Percentiles rank a stretch among this genome's conserved stretches.
phyloP scores from a whole-genome alignment of 2,797 vertebrate genomes.

The Pelobates cultripes region DNA sequence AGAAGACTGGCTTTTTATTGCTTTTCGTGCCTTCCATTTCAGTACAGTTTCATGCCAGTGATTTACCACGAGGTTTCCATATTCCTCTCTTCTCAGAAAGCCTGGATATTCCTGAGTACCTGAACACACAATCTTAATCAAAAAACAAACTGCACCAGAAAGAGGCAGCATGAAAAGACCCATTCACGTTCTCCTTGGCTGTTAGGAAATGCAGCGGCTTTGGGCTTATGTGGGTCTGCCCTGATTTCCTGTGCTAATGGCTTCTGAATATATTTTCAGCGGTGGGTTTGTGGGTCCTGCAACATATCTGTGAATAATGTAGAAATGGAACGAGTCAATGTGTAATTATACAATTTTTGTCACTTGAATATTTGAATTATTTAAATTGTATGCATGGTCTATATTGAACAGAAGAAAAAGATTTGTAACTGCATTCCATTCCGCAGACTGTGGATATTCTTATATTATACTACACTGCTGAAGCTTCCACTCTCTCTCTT shows the following conservation, averaged over 20 bases:
- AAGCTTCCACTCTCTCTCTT: no score
- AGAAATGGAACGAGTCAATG: neutral
- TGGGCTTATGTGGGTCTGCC: slow-evolving; percentile 67
- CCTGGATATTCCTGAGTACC: slow-evolving; percentile 71
- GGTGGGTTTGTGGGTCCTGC: slow-evolving; percentile 59
- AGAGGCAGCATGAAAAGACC: slow-evolving; percentile 68
- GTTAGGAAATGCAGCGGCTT: slow-evolving; percentile 54
- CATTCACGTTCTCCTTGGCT: slow-evolving; percentile 71
- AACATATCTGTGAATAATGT: neutral
- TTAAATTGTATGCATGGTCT: no score
- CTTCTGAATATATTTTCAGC: slow-evolving; percentile 69
- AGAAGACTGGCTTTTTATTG: no score
- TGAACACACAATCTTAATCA: slow-evolving; percentile 80
- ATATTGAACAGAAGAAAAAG: no score
- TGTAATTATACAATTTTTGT: no score
- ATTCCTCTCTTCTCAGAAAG: slow-evolving; percentile 69
- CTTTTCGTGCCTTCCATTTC: neutral
- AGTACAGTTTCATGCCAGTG: slow-evolving; percentile 58
- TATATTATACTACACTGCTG: no score
- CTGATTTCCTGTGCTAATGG: slow-evolving; percentile 73
- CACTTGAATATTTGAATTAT: no score
- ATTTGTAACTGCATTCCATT: no score
- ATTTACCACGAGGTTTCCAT: slow-evolving; percentile 73
- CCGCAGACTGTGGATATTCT: no score
- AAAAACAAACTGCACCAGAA: slow-evolving; percentile 77